These are phyloP conservation scores for Agonopterix arenella DNA, from an alignment of 2,888 invertebrate species.

Conservation along the genomic window DNA sequence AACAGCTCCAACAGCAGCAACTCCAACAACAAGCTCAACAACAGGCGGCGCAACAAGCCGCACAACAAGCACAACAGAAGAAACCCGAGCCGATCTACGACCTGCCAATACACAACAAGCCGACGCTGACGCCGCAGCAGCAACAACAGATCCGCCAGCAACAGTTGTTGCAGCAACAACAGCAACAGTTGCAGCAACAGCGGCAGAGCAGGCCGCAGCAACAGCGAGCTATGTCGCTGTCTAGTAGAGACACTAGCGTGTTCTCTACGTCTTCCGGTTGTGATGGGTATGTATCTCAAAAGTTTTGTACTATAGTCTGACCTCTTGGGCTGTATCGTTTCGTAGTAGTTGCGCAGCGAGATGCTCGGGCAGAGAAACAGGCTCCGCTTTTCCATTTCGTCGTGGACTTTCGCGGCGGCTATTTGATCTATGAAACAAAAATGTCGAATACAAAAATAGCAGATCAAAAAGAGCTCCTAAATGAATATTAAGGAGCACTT, in stretches of 20 bases:
- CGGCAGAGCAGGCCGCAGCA: slow-evolving; percentile 32
- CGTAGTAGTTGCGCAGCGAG: no score
- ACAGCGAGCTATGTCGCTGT: slow-evolving; percentile 42
- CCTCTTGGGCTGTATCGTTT: no score
- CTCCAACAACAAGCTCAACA: slow-evolving; percentile 15
- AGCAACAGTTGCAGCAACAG: slow-evolving; percentile 28
- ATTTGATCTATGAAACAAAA: no score
- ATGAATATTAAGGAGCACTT: no score
- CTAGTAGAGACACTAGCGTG: slow-evolving; percentile 65
- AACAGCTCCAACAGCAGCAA: slow-evolving; percentile 14
- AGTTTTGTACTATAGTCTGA: neutral
- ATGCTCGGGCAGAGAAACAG: no score
- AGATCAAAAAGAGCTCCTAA: no score
- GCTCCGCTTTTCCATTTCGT: no score
- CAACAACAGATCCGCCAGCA: slow-evolving; percentile 37
- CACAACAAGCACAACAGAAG: slow-evolving; percentile 33
- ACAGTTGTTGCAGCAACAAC: slow-evolving; percentile 21
- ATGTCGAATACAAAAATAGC: no score
- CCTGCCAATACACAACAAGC: slow-evolving; percentile 64
- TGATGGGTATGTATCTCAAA: slow-evolving; percentile 48
- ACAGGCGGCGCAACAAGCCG: slow-evolving; percentile 14
- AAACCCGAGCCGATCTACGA: slow-evolving; percentile 68
- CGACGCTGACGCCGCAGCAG: slow-evolving; percentile 48
- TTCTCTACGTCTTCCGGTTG: slow-evolving; percentile 66
- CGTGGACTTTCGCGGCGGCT: no score